A percentile compares a stretch with the other conserved stretches of the same genome.
phyloP scores from a whole-genome alignment of 2,113 vertebrate species.

The Nestor notabilis region DNA sequence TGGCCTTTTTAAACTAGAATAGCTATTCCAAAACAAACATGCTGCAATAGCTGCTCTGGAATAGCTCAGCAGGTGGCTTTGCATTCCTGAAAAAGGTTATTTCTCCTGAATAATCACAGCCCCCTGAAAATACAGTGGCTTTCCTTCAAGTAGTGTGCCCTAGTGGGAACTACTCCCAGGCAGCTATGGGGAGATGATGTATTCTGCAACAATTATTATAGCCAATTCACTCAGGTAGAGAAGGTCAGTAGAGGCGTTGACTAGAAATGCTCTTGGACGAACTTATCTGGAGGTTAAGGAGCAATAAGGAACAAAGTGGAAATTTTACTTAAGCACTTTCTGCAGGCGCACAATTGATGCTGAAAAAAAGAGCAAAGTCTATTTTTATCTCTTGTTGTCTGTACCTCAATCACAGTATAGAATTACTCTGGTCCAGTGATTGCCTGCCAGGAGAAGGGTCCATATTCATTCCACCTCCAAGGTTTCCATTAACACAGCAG shows the following conservation, averaged over 20 bases:
- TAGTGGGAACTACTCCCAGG: neutral
- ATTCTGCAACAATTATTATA: neutral
- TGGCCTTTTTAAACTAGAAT: neutral
- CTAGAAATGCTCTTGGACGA: conserved; percentile 12
- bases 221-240: neutral
- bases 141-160: neutral
- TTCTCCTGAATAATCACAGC: neutral
- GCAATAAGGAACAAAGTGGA: neutral
- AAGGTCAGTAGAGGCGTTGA: neutral
- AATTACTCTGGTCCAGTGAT: conserved; percentile 36
- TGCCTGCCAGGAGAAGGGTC: conserved; percentile 22
- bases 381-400: conserved; percentile 10
- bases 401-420: neutral
- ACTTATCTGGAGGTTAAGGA: conserved; percentile 16
- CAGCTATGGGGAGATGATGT: neutral
- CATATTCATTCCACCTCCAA: conserved; percentile 50
- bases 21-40: neutral
- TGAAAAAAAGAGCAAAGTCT: neutral
- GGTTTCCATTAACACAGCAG: conserved; percentile 66
- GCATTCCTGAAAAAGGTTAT: neutral
- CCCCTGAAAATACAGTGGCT: neutral
- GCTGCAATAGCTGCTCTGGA: neutral
- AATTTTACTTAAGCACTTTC: conserved; percentile 25
- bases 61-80: neutral
- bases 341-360: neutral